Percentiles rank a stretch among this genome's conserved stretches.
These are phyloP conservation scores for Miltochrista miniata DNA, from an alignment of 2,888 invertebrate genomes.

Conservation along the genomic window DNA sequence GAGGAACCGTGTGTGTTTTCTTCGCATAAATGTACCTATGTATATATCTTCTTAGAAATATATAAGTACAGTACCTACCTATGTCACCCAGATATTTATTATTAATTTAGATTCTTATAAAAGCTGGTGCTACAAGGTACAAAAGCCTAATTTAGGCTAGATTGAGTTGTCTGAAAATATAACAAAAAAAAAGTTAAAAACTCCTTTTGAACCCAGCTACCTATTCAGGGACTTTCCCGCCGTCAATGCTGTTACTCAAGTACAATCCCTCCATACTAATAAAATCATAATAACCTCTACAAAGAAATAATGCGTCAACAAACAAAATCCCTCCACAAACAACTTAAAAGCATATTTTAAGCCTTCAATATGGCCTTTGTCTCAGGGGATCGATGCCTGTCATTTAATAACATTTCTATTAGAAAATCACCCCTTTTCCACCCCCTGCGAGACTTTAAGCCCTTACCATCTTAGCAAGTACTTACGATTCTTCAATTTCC, in stretches of 20 bases:
- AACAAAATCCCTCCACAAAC: conserved; percentile 54
- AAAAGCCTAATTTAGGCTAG: too few relatives aligned
- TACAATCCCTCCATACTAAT: conserved; percentile 13
- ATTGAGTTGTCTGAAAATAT: too few relatives aligned
- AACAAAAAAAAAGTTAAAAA: too few relatives aligned
- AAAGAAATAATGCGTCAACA: conserved; percentile 44
- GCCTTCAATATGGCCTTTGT: conserved; percentile 50
- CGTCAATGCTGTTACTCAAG: conserved; percentile 10
- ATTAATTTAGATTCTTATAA: too few relatives aligned
- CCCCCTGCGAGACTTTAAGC: conserved; percentile 46
- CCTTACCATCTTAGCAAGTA: conserved; percentile 59
- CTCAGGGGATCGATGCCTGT: conserved; percentile 64
- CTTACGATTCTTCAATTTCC: conserved; percentile 52
- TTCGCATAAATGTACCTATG: too few relatives aligned
- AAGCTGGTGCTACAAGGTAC: too few relatives aligned
- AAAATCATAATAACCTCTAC: conserved; percentile 33
- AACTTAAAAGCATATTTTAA: conserved; percentile 58
- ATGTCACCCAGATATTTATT: too few relatives aligned
- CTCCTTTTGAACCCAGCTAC: too few relatives aligned
- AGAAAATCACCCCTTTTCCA: conserved; percentile 54
- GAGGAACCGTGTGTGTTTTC: too few relatives aligned
- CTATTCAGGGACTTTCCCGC: background rate
- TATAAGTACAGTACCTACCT: too few relatives aligned
- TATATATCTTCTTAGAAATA: too few relatives aligned
- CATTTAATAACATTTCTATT: conserved; percentile 74